Base-by-base conservation (phyloP, 2,888 invertebrate species). In the Ochropacha duplaris region DNA sequence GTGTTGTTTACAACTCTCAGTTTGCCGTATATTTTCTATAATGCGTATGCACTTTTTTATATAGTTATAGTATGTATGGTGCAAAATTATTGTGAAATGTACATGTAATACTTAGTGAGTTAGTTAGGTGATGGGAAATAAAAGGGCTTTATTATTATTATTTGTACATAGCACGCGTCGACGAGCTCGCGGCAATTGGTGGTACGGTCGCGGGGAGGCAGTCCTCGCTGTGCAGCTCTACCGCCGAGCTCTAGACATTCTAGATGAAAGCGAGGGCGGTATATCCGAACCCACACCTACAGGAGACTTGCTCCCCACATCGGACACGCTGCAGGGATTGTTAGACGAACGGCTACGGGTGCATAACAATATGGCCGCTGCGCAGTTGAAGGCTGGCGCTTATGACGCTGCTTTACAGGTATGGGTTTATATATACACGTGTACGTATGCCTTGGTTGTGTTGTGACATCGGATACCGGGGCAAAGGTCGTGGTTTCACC, bases 321-420 rank as follows among this genome's bases (percentile, higher is more conserved):
- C 86, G 0, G 83, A 83, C 0, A 82, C 79, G 0, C 68, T 92
- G 5, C 74, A 79, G 56, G 76, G 93, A 39, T 79, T 98, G 55
- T 79, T 98, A 31, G 97, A 97, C 56, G 97, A 97, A 77, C 92
- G 97, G 64, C 90, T 98, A 55, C 95, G 97, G 74, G 97, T 98
- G 1, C 96, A 96, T 76, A 98, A 98, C 82, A 99, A 99, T 83
- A 94, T 98, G 94, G 98, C 98, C 14, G 97, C 97, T 64, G 97
- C 98, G 14, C 98, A 98, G 88, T 94, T 98, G 68, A 98, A 97
- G 93, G 95, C 97, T 44, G 95, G 96, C 57, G 96, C 97, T 9
- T 97, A 95, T 80, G 97, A 97, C 70, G 96, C 97, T 11, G 98
- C 98, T 6, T 90, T 98, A 24, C 95, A 95, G 82, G 97, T 88